These are phyloP conservation scores for Bursaphelenchus mucronatus DNA, from an alignment of 1,140 invertebrate genomes.

Conservation along the genomic window DNA sequence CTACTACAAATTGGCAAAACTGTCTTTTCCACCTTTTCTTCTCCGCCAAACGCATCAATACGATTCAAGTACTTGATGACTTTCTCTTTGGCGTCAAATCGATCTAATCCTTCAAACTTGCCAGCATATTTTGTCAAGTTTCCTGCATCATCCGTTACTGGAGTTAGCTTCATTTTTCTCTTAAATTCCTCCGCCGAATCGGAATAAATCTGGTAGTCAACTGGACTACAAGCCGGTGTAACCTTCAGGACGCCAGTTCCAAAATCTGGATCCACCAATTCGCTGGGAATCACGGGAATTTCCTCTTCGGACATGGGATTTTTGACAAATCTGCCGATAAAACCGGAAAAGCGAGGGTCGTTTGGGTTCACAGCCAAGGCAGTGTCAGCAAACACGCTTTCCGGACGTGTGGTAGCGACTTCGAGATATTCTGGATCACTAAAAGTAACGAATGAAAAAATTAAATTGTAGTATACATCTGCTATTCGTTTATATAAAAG, in stretches of 20 bases:
- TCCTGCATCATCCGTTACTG: not conserved
- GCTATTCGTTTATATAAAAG: not conserved
- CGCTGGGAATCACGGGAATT: constrained; percentile 81
- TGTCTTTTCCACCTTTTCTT: constrained; percentile 18
- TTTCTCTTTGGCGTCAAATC: constrained; percentile 55
- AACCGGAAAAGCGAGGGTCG: constrained; percentile 67
- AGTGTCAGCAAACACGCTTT: constrained; percentile 94
- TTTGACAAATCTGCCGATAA: constrained; percentile 76
- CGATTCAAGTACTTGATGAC: not conserved
- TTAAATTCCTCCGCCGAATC: not conserved
- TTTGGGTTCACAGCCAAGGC: constrained; percentile 91
- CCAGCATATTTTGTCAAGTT: constrained; percentile 60
- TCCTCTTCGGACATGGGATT: constrained; percentile 78
- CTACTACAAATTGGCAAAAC: constrained; percentile 74
- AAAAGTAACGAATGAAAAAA: constrained; percentile 16
- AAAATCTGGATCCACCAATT: constrained; percentile 69
- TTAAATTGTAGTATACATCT: not conserved
- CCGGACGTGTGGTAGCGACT: constrained; percentile 89
- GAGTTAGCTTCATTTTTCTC: not conserved
- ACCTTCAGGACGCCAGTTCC: constrained; percentile 87
- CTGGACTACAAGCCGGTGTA: constrained; percentile 90
- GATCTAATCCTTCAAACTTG: constrained; percentile 69
- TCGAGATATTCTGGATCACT: constrained; percentile 36
- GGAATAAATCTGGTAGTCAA: constrained; percentile 83
- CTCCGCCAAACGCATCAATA: not conserved